Base-by-base conservation (phyloP, 1,140 invertebrate genomes). In the Aphaenogaster floridana region DNA sequence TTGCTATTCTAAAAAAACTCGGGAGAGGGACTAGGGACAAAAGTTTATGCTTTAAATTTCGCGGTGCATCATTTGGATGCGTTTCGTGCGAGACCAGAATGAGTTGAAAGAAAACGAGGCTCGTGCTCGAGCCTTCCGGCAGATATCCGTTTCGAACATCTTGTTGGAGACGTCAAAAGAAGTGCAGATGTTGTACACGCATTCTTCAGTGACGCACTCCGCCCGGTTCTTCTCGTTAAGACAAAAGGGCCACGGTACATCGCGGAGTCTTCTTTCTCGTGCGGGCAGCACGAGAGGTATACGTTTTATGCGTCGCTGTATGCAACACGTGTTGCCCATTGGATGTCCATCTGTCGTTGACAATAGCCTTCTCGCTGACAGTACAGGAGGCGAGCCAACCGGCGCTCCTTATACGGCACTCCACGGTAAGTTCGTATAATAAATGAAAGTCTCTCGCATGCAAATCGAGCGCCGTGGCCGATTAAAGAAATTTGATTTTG, bases 281-380 rank as follows among this genome's bases (percentile, higher is more conserved):
- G 77, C 80, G 42, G 66, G 39, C 59, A 81, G 68, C 85, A 87
- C 86, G 83, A 28, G 79, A 78, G 36, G 69, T 76, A 88, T 86
- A 83, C 78, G 64, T 90, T 87, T 84, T 81, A 76, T 64, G 71
- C 76, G 15, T 64, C 78, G 83, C 86, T 89, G 90, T 93, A 94
- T 93, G 93, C 91, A 91, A 93, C 93, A 92, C 92, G 92, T 93
- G 91, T 92, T 92, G 89, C 87, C 90, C 91, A 92, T 93, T 94
- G 91, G 93, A 94, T 91, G 93, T 94, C 93, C 94, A 94, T 94
- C 92, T 93, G 93, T 92, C 92, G 93, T 91, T 93, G 92, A 94
- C 93, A 94, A 94, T 94, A 93, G 90, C 89, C 90, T 92, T 91
- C 87, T 93, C 92, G 89, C 90, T 93, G 93, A 93, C 92, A 93